Evolutionary conservation across 2,888 invertebrate species (phyloP).

Genomic region (Coronaproctus castanopsis): DNA sequence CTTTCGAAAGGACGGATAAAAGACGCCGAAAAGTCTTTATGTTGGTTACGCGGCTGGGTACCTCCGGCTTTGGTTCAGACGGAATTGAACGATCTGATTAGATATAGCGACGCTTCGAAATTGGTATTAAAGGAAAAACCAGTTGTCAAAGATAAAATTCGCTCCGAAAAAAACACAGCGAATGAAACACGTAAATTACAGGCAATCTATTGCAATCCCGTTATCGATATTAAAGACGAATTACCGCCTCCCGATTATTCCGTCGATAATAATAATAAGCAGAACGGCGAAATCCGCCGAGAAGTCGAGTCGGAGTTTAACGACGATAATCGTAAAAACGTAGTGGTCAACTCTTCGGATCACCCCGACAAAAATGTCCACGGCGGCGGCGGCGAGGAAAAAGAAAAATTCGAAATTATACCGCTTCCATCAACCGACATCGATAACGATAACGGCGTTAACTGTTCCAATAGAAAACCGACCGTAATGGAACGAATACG

Average conservation of each 20-base stretch:
- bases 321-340: not conserved
- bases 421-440: not conserved
- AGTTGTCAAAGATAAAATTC: not conserved
- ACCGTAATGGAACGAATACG: constrained; percentile 16
- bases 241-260: not conserved
- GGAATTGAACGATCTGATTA: constrained; percentile 30
- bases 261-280: not conserved
- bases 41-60: constrained; percentile 35
- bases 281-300: not conserved
- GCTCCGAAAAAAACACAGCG: not conserved
- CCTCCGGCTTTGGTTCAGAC: constrained; percentile 30
- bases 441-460: not conserved
- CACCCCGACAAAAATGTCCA: not conserved
- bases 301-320: not conserved
- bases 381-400: not conserved
- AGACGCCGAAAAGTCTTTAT: constrained; percentile 32
- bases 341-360: not conserved
- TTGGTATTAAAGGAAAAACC: constrained; percentile 1
- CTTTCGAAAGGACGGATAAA: constrained; percentile 33
- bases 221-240: constrained; percentile 14
- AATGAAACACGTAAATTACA: constrained; percentile 1
- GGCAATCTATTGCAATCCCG: constrained; percentile 10
- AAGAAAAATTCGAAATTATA: not conserved
- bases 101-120: constrained; percentile 26
- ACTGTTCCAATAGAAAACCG: not conserved